Evolutionary conservation across 2,113 vertebrate species (phyloP), one percentile per base, ranked within the genome.

Genomic region (Malurus elegans): DNA sequence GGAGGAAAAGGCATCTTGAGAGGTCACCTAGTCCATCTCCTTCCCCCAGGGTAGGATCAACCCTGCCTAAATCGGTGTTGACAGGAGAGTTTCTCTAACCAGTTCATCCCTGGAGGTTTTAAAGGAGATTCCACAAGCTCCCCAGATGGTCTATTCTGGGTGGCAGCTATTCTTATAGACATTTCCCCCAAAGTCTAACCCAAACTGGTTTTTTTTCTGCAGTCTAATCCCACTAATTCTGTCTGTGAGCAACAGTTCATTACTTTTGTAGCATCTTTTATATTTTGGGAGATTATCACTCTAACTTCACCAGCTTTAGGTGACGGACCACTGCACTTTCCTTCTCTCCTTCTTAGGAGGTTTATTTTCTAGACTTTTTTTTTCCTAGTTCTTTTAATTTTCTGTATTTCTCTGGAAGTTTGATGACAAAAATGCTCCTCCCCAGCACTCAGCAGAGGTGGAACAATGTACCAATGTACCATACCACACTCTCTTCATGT

Each of bases 11-110:
- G 56, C 64, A 92, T 83, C 91, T 50, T 53, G 72, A 70, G 91
- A 83, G 79, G 92, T 96, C 92, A 93, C 86, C 79, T 66, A 29
- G 67, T 60, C 92, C 86, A 71, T 40, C 86, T 95, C 91, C 95
- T 94, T 93, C 92, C 91, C 83, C 64, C 56, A 40, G 75, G 91
- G 74, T 6, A 93, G 79, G 79, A 93, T 51, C 86, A 88, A 44
- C 72, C 47, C 91, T 78, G 44, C 92, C 92, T 64, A 92, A 94
- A 96, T 91, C 5, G 0, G 31, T 88, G 64, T 45, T 88, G 94
- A 88, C 91, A 88, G 73, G 79, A 83, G 64, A 83, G 51, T 74
- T 88, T 80, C 86, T 92, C 88, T 88, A 62, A 90, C 91, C 88
- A 92, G 90, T 70, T 92, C 62, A 10, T 86, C 88, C 58, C 78